phyloP scores from a whole-genome alignment of 2,797 vertebrate genomes.

The Thaleichthys pacificus region DNA sequence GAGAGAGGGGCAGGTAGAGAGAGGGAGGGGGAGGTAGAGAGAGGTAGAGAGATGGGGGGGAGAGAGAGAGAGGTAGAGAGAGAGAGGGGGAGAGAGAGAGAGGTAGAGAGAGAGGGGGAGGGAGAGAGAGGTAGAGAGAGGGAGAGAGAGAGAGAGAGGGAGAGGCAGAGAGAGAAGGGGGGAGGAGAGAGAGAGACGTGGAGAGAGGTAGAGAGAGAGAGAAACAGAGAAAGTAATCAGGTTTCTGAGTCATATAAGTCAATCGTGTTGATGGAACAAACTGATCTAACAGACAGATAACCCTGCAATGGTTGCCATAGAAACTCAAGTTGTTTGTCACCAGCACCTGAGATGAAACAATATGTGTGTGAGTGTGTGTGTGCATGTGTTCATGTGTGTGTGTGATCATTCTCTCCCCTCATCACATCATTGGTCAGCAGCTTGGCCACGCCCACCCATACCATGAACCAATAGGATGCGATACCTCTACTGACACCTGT shows the following conservation, averaged over 20 bases:
- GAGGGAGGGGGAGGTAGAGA: not conserved
- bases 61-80: not conserved
- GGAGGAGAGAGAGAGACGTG: not conserved
- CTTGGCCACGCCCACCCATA: not conserved
- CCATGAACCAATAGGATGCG: not conserved
- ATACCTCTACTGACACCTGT: conserved; percentile 25
- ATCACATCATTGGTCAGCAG: not conserved
- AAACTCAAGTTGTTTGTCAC: no score
- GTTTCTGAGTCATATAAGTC: no score
- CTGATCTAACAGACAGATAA: no score
- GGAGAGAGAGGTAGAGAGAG: not conserved
- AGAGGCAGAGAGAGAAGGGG: conserved; percentile 4
- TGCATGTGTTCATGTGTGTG: no score
- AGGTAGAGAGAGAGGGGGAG: not conserved
- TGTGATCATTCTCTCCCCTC: not conserved
- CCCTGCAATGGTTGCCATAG: no score
- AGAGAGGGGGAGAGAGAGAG: not conserved
- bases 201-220: not conserved
- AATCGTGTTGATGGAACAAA: no score
- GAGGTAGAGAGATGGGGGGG: not conserved
- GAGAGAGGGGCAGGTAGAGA: not conserved
- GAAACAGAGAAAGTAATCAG: not conserved
- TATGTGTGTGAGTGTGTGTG: no score
- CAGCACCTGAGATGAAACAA: not conserved
- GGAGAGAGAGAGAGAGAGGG: not conserved